These are phyloP conservation scores for Melanerpes formicivorus DNA, from an alignment of 2,113 vertebrate species.

Conservation along the genomic window DNA sequence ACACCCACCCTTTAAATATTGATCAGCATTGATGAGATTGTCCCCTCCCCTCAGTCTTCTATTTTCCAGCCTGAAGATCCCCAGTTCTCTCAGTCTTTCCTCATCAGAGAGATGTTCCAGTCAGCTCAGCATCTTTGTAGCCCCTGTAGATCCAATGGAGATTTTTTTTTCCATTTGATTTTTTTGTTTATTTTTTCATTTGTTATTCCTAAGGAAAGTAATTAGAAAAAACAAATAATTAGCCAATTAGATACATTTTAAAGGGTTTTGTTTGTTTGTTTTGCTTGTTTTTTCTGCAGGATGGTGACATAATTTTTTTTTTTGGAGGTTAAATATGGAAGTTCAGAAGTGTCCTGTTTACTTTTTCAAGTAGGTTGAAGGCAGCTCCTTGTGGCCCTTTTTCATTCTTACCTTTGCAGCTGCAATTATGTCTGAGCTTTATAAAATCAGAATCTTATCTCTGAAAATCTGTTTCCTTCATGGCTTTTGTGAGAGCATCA, in stretches of 20 bases:
- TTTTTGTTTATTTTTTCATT: too few relatives aligned
- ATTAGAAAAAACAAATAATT: neutral
- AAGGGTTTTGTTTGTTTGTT: neutral
- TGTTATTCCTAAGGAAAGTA: too few relatives aligned
- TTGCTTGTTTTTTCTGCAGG: neutral
- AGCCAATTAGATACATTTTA: neutral
- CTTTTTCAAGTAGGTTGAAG: neutral
- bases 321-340: neutral
- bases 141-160: too few relatives aligned
- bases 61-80: too few relatives aligned
- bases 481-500: neutral
- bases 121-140: too few relatives aligned
- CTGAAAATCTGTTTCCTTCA: constrained; percentile 42
- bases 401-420: neutral
- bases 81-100: too few relatives aligned
- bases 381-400: neutral
- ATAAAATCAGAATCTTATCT: neutral
- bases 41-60: too few relatives aligned
- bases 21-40: too few relatives aligned
- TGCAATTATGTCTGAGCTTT: neutral
- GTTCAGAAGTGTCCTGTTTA: neutral
- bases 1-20: too few relatives aligned
- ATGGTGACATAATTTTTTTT: neutral
- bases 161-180: too few relatives aligned
- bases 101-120: too few relatives aligned